Evolutionary conservation across 1,140 invertebrate genomes (phyloP), one percentile per base, ranked within the genome.

Genomic region (Agrilus planipennis): DNA sequence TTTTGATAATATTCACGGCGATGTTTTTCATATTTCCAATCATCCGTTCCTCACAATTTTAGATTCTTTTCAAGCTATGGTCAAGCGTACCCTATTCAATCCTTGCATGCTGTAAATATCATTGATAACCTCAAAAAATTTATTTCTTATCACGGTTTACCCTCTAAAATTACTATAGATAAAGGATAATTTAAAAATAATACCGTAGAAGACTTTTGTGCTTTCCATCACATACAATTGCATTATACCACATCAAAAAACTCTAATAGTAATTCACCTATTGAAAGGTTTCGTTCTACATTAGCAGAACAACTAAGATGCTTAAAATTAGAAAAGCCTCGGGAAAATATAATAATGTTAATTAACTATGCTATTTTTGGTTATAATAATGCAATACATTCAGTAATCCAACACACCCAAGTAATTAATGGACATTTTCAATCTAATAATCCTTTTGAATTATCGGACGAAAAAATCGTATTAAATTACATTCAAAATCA

Each of bases 131-230:
- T 43, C 39, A n/a, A 43, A 21, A 35, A 17, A 25, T 46, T 14
- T 21, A 22, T 46, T 25, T 34, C 40, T 16, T 34, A 34, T 27
- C 38, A 41, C 30, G 47, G 44, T 3, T 18, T 43, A 34, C 47
- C 47, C 9, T 3, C 18, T 18, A 50, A 28, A 30, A 47, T 47
- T n/a, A 42, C 39, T 6, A 21, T 19, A 27, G 48, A 50, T 21
- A 34, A 34, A 6, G 48, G 48, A 2, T 44, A 50, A 44, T 50
- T 50, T 23, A 45, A 45, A 28, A 47, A 44, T 29, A 42, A 47
- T 14, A 18, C 16, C n/a, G 29, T 50, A 22, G 25, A 45, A 37
- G 36, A 47, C 12, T 34, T 50, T 36, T 47, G 35, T 22, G 41
- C 40, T 17, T n/a, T 43, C 15, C 38, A 50, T 27, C 40, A 47